phyloP scores from a whole-genome alignment of 2,888 invertebrate species.

The Carpatolechia fugitivella region DNA sequence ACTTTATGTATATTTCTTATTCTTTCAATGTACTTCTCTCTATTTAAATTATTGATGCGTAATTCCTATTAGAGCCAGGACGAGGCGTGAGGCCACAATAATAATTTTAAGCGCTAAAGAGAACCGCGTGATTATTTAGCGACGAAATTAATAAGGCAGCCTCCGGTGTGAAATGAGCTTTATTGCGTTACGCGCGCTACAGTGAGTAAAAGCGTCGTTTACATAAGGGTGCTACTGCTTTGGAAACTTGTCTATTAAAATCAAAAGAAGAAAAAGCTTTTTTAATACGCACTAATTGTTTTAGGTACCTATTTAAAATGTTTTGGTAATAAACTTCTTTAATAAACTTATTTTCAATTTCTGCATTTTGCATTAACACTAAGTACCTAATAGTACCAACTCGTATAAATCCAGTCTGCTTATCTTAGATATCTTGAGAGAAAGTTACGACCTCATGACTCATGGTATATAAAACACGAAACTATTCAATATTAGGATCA shows the following conservation, averaged over 20 bases:
- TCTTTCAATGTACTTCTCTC: too few species aligned
- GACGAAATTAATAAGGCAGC: slow-evolving; percentile 69
- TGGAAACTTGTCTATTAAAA: not conserved
- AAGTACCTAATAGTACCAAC: too few species aligned
- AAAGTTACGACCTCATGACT: too few species aligned
- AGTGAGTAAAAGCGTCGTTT: not conserved
- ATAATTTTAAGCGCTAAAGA: slow-evolving; percentile 60
- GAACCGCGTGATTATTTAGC: slow-evolving; percentile 61
- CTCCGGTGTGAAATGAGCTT: slow-evolving; percentile 49
- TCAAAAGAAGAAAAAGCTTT: too few species aligned
- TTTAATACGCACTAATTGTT: too few species aligned
- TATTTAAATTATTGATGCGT: slow-evolving; percentile 19
- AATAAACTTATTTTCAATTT: too few species aligned
- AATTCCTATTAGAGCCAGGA: slow-evolving; percentile 33
- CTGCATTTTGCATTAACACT: too few species aligned
- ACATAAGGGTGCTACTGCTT: not conserved
- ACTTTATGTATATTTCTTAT: too few species aligned
- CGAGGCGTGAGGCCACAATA: slow-evolving; percentile 42
- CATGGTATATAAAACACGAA: not conserved
- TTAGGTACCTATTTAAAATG: too few species aligned
- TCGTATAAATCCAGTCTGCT: too few species aligned
- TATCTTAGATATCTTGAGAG: too few species aligned
- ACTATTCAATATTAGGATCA: not conserved
- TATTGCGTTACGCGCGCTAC: slow-evolving; percentile 45
- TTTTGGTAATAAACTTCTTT: too few species aligned